These are phyloP conservation scores for Podotricha telesiphe DNA, from an alignment of 2,888 invertebrate species.

Conservation along the genomic window DNA sequence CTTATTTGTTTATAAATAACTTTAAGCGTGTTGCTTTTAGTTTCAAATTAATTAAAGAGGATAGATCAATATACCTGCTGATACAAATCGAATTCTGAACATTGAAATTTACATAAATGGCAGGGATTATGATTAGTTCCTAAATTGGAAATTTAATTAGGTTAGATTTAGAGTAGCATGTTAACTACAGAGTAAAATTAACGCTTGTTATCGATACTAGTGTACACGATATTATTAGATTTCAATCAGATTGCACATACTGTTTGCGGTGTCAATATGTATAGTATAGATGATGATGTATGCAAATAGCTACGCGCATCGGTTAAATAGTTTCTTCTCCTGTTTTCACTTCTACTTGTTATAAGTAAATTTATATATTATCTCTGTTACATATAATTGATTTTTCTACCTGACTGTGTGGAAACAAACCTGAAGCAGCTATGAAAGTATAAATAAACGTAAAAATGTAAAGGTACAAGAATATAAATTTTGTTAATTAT, in stretches of 20 bases:
- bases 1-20: too few relatives aligned
- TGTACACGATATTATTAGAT: slow-evolving; percentile 4
- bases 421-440: not conserved
- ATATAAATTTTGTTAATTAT: not conserved
- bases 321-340: not conserved
- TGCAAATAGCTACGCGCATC: not conserved
- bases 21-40: too few relatives aligned
- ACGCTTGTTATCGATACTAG: slow-evolving; percentile 7
- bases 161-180: slow-evolving; percentile 20
- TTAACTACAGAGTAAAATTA: slow-evolving; percentile 19
- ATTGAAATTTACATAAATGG: slow-evolving; percentile 26
- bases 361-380: too few relatives aligned
- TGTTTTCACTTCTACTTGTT: too few relatives aligned
- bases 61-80: not conserved
- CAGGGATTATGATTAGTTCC: slow-evolving; percentile 39
- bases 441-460: not conserved
- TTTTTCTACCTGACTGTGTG: too few relatives aligned
- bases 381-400: too few relatives aligned
- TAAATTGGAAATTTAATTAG: slow-evolving; percentile 52
- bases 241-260: not conserved
- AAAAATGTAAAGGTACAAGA: not conserved
- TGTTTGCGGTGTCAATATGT: not conserved
- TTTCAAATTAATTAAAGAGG: too few relatives aligned
- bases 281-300: not conserved
- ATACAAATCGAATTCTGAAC: not conserved